Evolutionary conservation across 2,113 vertebrate species (phyloP).

Genomic region (Apus apus): DNA sequence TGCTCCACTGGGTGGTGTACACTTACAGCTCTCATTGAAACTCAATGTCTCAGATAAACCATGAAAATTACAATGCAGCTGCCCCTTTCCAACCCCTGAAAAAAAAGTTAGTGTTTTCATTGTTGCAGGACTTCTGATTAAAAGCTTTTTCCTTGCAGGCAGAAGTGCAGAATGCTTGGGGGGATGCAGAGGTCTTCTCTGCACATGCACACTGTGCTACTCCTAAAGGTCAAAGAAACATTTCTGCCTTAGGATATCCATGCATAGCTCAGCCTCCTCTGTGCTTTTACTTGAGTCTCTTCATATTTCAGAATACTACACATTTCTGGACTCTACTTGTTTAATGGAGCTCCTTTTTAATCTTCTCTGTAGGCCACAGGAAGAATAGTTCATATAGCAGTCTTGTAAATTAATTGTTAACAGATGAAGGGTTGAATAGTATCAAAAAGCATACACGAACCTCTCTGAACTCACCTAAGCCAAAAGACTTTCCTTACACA

Average conservation of each 20-base stretch:
- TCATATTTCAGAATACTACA: neutral
- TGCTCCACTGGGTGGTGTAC: neutral
- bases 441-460: neutral
- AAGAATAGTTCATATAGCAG: neutral
- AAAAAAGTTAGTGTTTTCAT: neutral
- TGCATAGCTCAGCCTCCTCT: neutral
- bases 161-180: neutral
- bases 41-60: neutral
- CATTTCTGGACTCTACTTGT: neutral
- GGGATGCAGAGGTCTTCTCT: neutral
- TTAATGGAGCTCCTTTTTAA: neutral
- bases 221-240: neutral
- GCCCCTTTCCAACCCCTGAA: neutral
- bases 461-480: neutral
- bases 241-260: neutral
- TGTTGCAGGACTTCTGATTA: neutral
- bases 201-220: neutral
- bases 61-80: neutral
- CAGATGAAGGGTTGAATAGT: neutral
- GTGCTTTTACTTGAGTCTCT: neutral
- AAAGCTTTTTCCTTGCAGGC: neutral
- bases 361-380: neutral
- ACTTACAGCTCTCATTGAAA: neutral
- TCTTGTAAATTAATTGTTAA: constrained; percentile 19
- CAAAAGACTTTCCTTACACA: neutral